Evolutionary conservation across 2,113 vertebrate species (phyloP).

Genomic region (crab-eating macaque (Macaca fascicularis)): T2T-MFA8v1.1 NC_088395.1:24787501-24788000

Average conservation of each 20-base stretch:
- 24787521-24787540: constrained; percentile 60
- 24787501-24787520: constrained; percentile 74
- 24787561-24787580: constrained; percentile 59
- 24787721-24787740: constrained; percentile 75
- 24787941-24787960: constrained; percentile 65
- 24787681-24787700: constrained; percentile 78
- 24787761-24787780: constrained; percentile 74
- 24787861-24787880: constrained; percentile 70
- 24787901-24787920: constrained; percentile 54
- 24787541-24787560: constrained; percentile 65
- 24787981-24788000: constrained; percentile 59
- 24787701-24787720: constrained; percentile 75
- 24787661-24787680: constrained; percentile 74
- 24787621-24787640: constrained; percentile 69
- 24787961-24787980: constrained; percentile 62
- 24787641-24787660: constrained; percentile 70
- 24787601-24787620: constrained; percentile 53
- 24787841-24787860: constrained; percentile 70
- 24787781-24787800: constrained; percentile 73
- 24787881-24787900: constrained; percentile 73
- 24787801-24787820: constrained; percentile 73
- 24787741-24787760: constrained; percentile 72
- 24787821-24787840: constrained; percentile 77
- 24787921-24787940: constrained; percentile 62
- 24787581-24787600: constrained; percentile 46